These are phyloP conservation scores for Parus major DNA, from an alignment of 2,113 vertebrate species.

Conservation along the genomic window DNA sequence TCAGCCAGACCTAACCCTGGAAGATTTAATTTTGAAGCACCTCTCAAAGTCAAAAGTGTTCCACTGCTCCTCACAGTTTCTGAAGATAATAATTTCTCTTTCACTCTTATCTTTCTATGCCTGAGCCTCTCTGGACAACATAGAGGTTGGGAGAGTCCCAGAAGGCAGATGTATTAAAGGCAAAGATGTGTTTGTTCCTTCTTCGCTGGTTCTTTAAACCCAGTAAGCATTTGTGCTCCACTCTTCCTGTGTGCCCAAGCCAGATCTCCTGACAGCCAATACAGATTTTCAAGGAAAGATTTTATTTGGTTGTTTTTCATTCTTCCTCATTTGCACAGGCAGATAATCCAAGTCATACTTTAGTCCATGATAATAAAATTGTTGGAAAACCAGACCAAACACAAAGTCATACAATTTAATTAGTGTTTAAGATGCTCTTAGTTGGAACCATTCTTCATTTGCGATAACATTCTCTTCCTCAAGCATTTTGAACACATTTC, in stretches of 20 bases:
- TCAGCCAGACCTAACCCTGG: not conserved
- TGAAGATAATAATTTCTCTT: not conserved
- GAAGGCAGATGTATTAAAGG: not conserved
- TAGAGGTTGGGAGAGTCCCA: not conserved
- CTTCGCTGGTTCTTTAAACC: not conserved
- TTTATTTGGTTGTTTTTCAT: not conserved
- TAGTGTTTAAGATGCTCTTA: not conserved
- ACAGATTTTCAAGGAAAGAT: not conserved
- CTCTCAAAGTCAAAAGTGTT: not conserved
- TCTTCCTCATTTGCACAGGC: not conserved
- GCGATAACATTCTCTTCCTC: not conserved
- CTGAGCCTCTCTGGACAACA: not conserved
- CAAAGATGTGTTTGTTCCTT: conserved; percentile 2
- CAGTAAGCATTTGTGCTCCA: not conserved
- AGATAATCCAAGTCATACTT: not conserved
- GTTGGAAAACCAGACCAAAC: not conserved
- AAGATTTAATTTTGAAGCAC: not conserved
- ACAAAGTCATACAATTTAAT: not conserved
- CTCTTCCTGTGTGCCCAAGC: not conserved
- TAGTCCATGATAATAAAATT: not conserved
- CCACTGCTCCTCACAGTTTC: not conserved
- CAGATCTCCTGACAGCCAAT: not conserved
- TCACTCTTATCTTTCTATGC: not conserved
- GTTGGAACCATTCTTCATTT: not conserved
- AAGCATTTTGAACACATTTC: not conserved